These are phyloP conservation scores for Eufriesea mexicana DNA, from an alignment of 1,140 invertebrate species.

Conservation along the genomic window DNA sequence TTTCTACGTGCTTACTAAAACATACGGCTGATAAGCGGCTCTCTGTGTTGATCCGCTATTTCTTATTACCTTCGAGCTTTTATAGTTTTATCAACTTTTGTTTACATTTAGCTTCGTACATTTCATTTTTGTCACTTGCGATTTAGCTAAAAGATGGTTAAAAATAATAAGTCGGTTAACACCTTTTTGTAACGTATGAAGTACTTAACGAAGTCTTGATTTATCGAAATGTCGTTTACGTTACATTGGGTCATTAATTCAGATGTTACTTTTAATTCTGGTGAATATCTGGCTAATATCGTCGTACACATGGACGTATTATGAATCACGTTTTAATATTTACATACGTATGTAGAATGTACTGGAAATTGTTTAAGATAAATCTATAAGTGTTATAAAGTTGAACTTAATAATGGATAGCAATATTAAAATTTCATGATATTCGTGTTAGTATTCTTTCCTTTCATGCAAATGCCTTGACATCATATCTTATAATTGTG, in stretches of 20 bases:
- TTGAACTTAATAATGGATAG: neutral
- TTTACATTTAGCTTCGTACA: constrained; percentile 10
- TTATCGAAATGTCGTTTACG: neutral
- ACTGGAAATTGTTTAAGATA: neutral
- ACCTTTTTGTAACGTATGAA: neutral
- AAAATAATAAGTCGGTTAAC: neutral
- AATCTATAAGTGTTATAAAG: neutral
- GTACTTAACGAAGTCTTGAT: neutral
- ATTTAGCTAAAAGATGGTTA: neutral
- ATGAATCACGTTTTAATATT: constrained; percentile 24
- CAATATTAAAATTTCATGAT: neutral
- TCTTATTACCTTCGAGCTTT: constrained; percentile 29
- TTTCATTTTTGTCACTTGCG: neutral
- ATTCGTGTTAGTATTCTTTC: neutral
- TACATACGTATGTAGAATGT: constrained; percentile 8
- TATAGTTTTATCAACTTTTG: neutral
- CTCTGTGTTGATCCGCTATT: constrained; percentile 29
- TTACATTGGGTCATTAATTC: neutral
- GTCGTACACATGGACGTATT: neutral
- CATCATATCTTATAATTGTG: neutral
- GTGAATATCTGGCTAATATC: neutral
- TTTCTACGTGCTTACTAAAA: constrained; percentile 59
- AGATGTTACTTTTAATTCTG: neutral
- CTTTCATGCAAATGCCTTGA: neutral
- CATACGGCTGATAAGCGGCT: constrained; percentile 47